Percentiles rank a stretch among this genome's conserved stretches.
phyloP scores from a whole-genome alignment of 2,797 vertebrate genomes.

The Cyclopterus lumpus region DNA sequence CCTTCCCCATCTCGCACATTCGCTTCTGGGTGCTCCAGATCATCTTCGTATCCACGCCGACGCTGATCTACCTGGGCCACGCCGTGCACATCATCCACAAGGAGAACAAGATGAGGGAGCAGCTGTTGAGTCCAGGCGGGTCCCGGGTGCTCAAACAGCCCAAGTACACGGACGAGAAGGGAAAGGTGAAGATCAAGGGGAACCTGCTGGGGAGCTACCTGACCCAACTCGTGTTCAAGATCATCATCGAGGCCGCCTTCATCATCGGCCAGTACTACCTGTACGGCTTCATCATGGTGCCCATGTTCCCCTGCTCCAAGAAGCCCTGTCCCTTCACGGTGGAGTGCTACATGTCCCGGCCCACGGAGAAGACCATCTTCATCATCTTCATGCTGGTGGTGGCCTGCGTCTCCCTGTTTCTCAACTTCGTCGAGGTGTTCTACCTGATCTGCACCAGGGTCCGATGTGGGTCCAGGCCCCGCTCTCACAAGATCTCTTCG shows the following conservation, averaged over 20 bases:
- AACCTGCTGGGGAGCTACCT: conserved; percentile 92
- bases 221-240: conserved; percentile 89
- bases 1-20: conserved; percentile 97
- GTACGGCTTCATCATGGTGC: conserved; percentile 93
- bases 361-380: conserved; percentile 75
- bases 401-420: conserved; percentile 73
- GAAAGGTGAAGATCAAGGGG: conserved; percentile 90
- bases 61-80: conserved; percentile 85
- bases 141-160: conserved; percentile 77
- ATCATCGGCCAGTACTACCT: conserved; percentile 95
- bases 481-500: conserved; percentile 23
- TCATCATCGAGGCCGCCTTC: conserved; percentile 91
- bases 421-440: conserved; percentile 70
- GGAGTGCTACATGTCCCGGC: conserved; percentile 78
- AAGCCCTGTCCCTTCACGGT: conserved; percentile 89
- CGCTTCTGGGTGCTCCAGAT: conserved; percentile 98
- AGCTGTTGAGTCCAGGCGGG: conserved; percentile 62
- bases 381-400: conserved; percentile 79
- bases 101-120: conserved; percentile 90
- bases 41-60: conserved; percentile 89
- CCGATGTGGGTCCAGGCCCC: conserved; percentile 35
- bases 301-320: conserved; percentile 89
- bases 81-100: conserved; percentile 85
- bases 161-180: conserved; percentile 85
- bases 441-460: conserved; percentile 65